Conservation (phyloP, 2,888 invertebrate species). For the Catotricha subobsoleta region DNA sequence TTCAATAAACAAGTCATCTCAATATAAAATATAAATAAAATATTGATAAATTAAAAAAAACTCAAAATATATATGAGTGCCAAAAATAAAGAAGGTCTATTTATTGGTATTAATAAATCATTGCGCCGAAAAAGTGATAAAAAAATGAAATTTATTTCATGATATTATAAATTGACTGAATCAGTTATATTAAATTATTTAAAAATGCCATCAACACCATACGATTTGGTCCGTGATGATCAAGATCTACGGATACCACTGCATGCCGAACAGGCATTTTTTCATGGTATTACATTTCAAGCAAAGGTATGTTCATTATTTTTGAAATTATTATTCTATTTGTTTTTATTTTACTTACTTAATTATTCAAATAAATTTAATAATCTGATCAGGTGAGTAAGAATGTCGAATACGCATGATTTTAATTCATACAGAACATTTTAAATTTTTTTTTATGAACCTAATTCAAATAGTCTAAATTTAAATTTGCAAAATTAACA, state of each 20-base stretch:
- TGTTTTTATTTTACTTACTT: no score
- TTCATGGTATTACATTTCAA: slow-evolving; percentile 85
- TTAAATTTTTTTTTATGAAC: no score
- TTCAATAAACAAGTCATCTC: no score
- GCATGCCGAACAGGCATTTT: slow-evolving; percentile 90
- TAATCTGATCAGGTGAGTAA: no score
- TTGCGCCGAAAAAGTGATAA: slow-evolving; percentile 28
- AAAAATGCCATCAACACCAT: slow-evolving; percentile 72
- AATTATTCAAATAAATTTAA: no score
- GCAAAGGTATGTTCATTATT: slow-evolving; percentile 66
- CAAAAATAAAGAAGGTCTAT: slow-evolving; percentile 20
- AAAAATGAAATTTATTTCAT: slow-evolving; percentile 31
- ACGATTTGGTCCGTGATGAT: slow-evolving; percentile 91
- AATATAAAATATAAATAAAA: not conserved
- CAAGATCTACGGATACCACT: slow-evolving; percentile 91
- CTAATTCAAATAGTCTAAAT: no score
- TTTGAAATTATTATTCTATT: slow-evolving; percentile 4
- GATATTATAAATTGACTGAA: slow-evolving; percentile 32
- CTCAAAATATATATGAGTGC: slow-evolving; percentile 22
- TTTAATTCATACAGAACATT: no score
- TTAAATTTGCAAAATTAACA: no score
- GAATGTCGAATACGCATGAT: no score
- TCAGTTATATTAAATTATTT: slow-evolving; percentile 30
- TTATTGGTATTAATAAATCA: slow-evolving; percentile 26
- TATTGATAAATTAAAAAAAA: not conserved